Evolutionary conservation across 1,140 invertebrate species (phyloP).

Genomic region (Apis laboriosa): DNA sequence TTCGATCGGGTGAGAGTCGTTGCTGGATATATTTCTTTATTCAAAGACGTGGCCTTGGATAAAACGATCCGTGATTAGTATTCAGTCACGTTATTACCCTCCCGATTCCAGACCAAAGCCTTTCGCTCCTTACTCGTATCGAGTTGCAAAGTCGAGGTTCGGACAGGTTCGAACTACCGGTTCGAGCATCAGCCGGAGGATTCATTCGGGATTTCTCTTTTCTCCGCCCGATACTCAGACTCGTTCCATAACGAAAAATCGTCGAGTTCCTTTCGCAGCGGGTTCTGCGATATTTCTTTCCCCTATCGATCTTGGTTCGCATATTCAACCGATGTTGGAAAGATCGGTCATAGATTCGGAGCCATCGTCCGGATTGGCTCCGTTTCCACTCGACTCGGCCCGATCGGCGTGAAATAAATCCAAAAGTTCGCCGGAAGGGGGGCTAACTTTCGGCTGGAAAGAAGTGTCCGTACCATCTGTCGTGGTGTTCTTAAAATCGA

Average conservation of each 20-base stretch:
- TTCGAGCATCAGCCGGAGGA: too few relatives aligned
- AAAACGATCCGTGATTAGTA: too few relatives aligned
- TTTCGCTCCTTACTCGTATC: too few relatives aligned
- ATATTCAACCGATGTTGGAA: not conserved
- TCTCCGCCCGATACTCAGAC: too few relatives aligned
- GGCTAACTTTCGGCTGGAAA: conserved; percentile 1
- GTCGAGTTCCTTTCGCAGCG: not conserved
- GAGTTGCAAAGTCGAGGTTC: too few relatives aligned
- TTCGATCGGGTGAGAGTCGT: too few relatives aligned
- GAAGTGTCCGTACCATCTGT: conserved; percentile 4
- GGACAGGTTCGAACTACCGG: too few relatives aligned
- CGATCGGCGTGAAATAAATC: not conserved
- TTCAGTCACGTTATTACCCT: too few relatives aligned
- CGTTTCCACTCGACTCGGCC: not conserved
- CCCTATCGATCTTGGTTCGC: not conserved
- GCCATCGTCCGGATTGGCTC: not conserved
- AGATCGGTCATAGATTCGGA: not conserved
- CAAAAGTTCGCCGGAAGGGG: not conserved
- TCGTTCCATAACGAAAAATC: not conserved
- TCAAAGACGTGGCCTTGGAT: too few relatives aligned
- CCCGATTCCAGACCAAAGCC: too few relatives aligned
- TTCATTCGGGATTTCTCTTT: too few relatives aligned
- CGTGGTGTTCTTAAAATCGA: not conserved
- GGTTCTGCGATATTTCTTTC: not conserved
- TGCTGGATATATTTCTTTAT: too few relatives aligned